These are phyloP conservation scores for Salarias fasciatus DNA, from an alignment of 2,797 vertebrate species.

Conservation along the genomic window DNA sequence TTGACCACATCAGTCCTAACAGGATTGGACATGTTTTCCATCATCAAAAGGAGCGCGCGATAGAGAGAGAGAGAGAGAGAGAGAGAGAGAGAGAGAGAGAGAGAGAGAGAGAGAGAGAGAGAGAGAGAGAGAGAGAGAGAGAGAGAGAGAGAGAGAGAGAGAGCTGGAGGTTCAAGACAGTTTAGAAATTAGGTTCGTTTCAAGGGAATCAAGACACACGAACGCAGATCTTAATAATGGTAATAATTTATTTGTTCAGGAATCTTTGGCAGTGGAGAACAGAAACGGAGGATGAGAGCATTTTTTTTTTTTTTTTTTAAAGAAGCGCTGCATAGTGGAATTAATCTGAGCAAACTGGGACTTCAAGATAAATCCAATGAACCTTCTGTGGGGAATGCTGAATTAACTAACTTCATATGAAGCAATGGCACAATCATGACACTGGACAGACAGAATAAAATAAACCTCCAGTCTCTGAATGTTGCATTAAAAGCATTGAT, in stretches of 20 bases:
- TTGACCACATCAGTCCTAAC: constrained; percentile 36
- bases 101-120: too few species aligned
- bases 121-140: too few species aligned
- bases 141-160: too few species aligned
- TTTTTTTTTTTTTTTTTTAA: too few species aligned
- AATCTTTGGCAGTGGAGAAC: constrained; percentile 84
- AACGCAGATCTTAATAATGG: constrained; percentile 48
- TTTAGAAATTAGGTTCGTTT: not conserved
- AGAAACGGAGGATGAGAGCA: constrained; percentile 56
- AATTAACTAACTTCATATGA: not conserved
- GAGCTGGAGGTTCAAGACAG: too few species aligned
- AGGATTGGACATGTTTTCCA: not conserved
- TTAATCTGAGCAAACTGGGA: constrained; percentile 1
- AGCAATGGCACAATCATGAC: constrained; percentile 16
- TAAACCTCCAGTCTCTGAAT: not conserved
- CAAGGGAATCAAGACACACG: constrained; percentile 12
- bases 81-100: too few species aligned
- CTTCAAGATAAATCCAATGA: constrained; percentile 10
- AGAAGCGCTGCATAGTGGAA: constrained; percentile 47
- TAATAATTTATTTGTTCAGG: constrained; percentile 84
- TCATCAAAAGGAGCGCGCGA: too few species aligned
- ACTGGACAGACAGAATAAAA: too few species aligned
- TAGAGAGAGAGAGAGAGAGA: too few species aligned
- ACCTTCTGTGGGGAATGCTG: not conserved
- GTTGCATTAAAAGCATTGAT: not conserved